These are phyloP conservation scores for Sinocyclocheilus maitianheensis DNA, from an alignment of 2,113 vertebrate genomes.

Conservation along the genomic window DNA sequence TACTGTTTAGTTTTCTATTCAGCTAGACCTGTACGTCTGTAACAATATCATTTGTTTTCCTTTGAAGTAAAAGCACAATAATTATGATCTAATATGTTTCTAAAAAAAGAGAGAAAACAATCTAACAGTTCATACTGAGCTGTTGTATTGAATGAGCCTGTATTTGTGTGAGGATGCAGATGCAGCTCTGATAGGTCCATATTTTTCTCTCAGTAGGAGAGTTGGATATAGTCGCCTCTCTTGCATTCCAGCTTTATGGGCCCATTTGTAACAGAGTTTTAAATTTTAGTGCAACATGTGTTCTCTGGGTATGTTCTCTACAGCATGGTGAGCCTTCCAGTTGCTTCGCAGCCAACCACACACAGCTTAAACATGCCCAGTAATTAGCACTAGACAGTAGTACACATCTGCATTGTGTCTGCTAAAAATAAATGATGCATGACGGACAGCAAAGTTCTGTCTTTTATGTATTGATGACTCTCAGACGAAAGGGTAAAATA, in stretches of 20 bases:
- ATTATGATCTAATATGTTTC: not conserved
- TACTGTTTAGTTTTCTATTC: not conserved
- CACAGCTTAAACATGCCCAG: conserved; percentile 16
- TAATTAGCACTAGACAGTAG: not conserved
- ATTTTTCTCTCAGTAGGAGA: conserved; percentile 24
- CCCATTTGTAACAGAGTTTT: conserved; percentile 47
- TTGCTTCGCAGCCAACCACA: conserved; percentile 16
- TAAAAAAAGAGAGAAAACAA: no score
- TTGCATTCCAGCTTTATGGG: conserved; percentile 47
- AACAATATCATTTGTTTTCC: not conserved
- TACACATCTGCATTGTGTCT: conserved; percentile 8
- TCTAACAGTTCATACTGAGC: not conserved
- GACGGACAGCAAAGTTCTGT: not conserved
- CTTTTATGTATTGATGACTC: not conserved
- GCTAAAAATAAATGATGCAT: not conserved
- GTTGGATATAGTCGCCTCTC: not conserved
- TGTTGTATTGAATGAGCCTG: conserved; percentile 3
- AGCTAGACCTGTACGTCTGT: not conserved
- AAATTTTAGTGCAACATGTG: conserved; percentile 22
- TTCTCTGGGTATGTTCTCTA: conserved; percentile 1
- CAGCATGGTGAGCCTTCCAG: conserved; percentile 1
- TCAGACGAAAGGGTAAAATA: no score
- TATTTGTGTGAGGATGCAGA: not conserved
- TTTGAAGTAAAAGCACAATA: not conserved
- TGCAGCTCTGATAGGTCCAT: conserved; percentile 1